Percentiles rank a stretch among this genome's conserved stretches.
Conservation (phyloP, 2,113 vertebrate species). For the Cyanoliseus patagonus region DNA sequence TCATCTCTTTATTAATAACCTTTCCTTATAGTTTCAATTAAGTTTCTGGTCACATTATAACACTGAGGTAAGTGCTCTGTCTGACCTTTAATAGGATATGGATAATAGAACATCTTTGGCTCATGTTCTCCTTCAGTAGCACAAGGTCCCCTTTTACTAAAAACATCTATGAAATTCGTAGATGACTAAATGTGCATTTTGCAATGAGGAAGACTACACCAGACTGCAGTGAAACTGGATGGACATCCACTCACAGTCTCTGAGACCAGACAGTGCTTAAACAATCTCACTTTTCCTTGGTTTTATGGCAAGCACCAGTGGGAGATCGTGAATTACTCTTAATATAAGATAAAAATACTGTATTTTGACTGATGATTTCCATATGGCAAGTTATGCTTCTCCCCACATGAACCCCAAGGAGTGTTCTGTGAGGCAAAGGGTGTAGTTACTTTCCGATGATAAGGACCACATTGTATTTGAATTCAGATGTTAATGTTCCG, state of each 20-base stretch:
- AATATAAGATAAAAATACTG: background rate
- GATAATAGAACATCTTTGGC: constrained; percentile 49
- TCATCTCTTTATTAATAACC: constrained; percentile 47
- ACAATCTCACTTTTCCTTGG: background rate
- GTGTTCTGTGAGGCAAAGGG: background rate
- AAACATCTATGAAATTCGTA: background rate
- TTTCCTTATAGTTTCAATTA: constrained; percentile 56
- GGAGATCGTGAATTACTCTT: background rate
- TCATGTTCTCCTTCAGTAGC: constrained; percentile 30
- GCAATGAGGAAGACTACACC: background rate
- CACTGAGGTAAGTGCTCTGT: constrained; percentile 50
- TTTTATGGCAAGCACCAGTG: background rate
- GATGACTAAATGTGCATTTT: background rate
- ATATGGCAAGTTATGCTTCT: constrained; percentile 28
- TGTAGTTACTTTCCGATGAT: background rate
- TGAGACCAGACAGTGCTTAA: background rate
- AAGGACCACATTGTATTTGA: background rate
- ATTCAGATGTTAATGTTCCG: background rate
- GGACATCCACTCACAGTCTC: background rate
- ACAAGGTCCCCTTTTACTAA: constrained; percentile 14
- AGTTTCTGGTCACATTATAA: constrained; percentile 57
- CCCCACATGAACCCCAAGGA: background rate
- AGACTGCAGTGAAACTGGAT: background rate
- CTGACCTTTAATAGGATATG: constrained; percentile 52
- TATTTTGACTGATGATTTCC: constrained; percentile 18